Conservation (phyloP, 2,888 invertebrate genomes). For the Caenorhabditis parvicauda region DNA sequence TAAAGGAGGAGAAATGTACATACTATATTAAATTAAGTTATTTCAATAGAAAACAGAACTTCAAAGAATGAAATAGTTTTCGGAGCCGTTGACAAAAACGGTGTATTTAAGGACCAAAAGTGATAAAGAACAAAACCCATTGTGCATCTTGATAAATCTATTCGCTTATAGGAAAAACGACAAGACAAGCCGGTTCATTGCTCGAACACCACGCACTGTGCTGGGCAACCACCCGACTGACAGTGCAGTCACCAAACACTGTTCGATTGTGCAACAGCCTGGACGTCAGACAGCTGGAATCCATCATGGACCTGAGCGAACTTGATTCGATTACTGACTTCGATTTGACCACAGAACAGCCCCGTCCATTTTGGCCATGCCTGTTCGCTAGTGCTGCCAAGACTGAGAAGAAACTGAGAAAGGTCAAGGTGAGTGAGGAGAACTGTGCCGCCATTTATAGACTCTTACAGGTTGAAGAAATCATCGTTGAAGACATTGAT, state of each 20-base stretch:
- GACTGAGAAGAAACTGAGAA: constrained; percentile 26
- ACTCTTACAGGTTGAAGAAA: constrained; percentile 14
- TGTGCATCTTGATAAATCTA: too few species aligned
- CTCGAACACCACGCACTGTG: constrained; percentile 32
- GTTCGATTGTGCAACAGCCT: constrained; percentile 30
- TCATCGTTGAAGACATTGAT: constrained; percentile 19
- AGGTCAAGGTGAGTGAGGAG: constrained; percentile 10
- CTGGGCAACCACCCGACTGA: constrained; percentile 29
- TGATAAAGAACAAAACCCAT: too few species aligned
- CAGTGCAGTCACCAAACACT: constrained; percentile 11
- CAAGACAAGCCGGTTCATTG: constrained; percentile 15
- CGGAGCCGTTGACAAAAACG: too few species aligned
- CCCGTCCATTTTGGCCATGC: constrained; percentile 20
- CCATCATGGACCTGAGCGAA: neutral
- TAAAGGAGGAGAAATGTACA: too few species aligned
- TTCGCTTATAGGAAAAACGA: too few species aligned
- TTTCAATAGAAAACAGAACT: too few species aligned
- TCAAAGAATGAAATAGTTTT: too few species aligned
- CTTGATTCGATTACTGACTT: neutral
- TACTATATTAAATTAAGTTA: too few species aligned
- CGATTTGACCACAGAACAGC: neutral
- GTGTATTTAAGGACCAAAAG: too few species aligned
- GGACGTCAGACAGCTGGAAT: neutral
- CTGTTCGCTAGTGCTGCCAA: constrained; percentile 26
- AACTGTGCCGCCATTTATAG: constrained; percentile 1